Base-by-base conservation (phyloP, 2,888 invertebrate genomes). In the Platycnemis pennipes region DNA sequence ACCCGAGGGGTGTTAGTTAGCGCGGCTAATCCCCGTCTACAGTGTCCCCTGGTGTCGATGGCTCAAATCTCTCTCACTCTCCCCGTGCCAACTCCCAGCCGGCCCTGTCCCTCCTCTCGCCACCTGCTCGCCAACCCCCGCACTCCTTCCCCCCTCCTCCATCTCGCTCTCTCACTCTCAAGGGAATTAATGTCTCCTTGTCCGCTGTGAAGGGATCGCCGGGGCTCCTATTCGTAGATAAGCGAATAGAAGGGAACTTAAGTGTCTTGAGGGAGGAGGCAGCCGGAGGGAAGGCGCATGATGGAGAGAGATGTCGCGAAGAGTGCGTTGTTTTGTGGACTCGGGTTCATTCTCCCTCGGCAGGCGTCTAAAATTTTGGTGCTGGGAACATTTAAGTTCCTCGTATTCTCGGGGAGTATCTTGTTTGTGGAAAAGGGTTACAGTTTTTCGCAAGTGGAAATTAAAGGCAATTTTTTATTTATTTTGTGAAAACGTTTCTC, bases 1-100 rank as follows among this genome's bases (percentile, higher is more conserved):
- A 87, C 45, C 87, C 87, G 87, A 87, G 45, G 87, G 87, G 44
- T 87, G 87, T 87, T 87, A 87, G 87, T 87, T 87, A 87, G 87
- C 87, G 87, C 45, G 45, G 46, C 87, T 87, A 87, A 87, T 87
- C 87, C 87, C 87, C 46, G n/a, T 87, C 87, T 87, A 45, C 86
- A 42, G 26, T 45, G 44, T 44, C 46, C 44, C 87, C 87, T 87
- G 45, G 87, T 87, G 87, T 87, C 87, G 44, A 87, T 87, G 87
- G 44, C 87, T 87, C 87, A 87, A 87, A 87, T 87, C 87, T 87
- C 87, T 44, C 87, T n/a, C 87, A 0, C 87, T 22, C n/a, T 2
- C 46, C 46, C n/a, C 77, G 19, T 26, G n/a, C 31, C 4, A 31
- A 77, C 37, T n/a, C 77, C n/a, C 77, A n/a, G n/a, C 42, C 26